Evolutionary conservation across 1,140 invertebrate species (phyloP), one percentile per base, ranked within the genome.

Genomic region (Brachionus koreanus): DNA sequence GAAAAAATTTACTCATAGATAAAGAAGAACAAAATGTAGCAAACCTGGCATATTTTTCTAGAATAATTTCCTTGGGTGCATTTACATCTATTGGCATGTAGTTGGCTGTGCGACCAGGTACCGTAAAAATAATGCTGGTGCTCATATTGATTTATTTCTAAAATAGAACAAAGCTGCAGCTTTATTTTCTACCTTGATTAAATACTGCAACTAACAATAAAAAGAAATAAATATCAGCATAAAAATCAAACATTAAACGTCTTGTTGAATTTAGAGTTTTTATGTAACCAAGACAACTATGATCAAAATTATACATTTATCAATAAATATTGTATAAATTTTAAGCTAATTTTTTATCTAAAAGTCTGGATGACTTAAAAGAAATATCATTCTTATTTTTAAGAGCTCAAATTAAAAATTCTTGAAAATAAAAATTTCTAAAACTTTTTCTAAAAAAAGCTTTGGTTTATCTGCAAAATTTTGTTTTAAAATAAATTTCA

Each of bases 61-160:
- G 25, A 46, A 74, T 43, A 0, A 29, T 42, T 25, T 74, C 69
- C 43, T 74, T 74, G 1, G 69, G 25, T 12, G 39, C 43, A 35
- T 74, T 74, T 49, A 74, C 69, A 74, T 74, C 69, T 35, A 74
- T 43, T 74, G 69, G 69, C 69, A 74, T 74, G 29, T 74, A 74
- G 29, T 74, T 74, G n/a, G 69, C 12, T 39, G 69, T 74, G 23
- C 69, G 69, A 29, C 69, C 69, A 33, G 69, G 69, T 16, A 74
- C 69, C 3, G 69, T 46, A 46, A 74, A 74, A 46, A 74, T 74
- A 29, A 74, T 74, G 46, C 46, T 74, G 9, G 69, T 46, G 39
- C 69, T 74, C 69, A 74, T 65, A 12, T 65, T 65, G n/a, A 33
- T 65, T 65, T 16, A 33, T 65, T 39, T 69, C 35, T 69, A 39